Evolutionary conservation across 2,113 vertebrate species (phyloP).

Genomic region (Brachyistius frenatus): DNA sequence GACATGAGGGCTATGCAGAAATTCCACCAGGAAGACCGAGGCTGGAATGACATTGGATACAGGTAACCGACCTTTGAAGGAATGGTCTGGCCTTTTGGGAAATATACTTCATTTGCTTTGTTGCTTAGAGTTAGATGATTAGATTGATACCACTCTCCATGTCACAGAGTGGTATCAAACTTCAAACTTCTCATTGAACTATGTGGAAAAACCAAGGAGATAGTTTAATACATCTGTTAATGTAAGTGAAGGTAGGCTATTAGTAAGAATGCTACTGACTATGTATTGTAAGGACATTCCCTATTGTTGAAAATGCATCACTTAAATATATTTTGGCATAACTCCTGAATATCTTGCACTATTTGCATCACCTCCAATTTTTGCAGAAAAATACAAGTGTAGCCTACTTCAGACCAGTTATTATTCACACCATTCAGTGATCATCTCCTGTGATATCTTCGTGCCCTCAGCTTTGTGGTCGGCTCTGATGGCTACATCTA

Average conservation of each 20-base stretch:
- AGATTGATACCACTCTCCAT: background rate
- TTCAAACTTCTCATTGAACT: too few species aligned
- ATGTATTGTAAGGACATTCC: too few species aligned
- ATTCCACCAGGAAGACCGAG: constrained; percentile 87
- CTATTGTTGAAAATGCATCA: background rate
- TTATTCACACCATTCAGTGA: background rate
- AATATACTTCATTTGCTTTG: too few species aligned
- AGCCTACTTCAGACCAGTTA: too few species aligned
- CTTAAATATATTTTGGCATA: background rate
- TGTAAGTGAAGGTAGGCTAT: too few species aligned
- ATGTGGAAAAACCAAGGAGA: too few species aligned
- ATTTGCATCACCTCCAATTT: background rate
- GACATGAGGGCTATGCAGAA: constrained; percentile 90
- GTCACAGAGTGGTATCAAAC: too few species aligned
- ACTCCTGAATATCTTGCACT: fast-evolving
- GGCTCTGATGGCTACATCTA: constrained; percentile 94
- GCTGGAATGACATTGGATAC: constrained; percentile 93
- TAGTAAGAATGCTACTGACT: too few species aligned
- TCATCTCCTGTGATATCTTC: background rate
- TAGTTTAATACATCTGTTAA: too few species aligned
- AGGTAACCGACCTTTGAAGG: constrained; percentile 79
- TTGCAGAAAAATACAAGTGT: too few species aligned
- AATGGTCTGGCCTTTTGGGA: background rate
- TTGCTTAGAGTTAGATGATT: background rate
- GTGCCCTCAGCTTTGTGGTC: constrained; percentile 87